A percentile compares a stretch with the other conserved stretches of the same genome.
Evolutionary conservation across 2,113 vertebrate species (phyloP).

Genomic region (Girardinichthys multiradiatus): DNA sequence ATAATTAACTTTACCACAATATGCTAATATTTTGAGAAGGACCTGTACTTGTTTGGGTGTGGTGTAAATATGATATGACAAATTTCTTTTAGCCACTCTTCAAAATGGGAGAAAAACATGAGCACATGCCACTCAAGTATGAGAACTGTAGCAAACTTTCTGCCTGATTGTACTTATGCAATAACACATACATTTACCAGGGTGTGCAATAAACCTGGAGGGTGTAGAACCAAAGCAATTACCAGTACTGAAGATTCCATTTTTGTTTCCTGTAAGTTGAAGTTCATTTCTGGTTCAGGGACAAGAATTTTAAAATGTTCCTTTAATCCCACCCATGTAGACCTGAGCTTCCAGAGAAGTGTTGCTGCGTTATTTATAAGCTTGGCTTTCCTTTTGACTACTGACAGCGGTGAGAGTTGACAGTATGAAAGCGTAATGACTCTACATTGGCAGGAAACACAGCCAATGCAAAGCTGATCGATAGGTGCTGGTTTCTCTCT

Average conservation of each 20-base stretch:
- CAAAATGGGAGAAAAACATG: neutral
- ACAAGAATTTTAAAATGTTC: neutral
- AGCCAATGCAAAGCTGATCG: conserved; percentile 56
- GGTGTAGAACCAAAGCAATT: no score
- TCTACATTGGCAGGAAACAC: conserved; percentile 37
- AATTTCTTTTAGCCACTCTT: neutral
- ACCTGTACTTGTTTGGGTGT: no score
- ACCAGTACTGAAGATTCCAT: no score
- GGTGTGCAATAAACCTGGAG: no score
- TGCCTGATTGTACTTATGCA: no score
- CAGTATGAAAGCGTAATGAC: conserved; percentile 62
- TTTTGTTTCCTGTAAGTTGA: no score
- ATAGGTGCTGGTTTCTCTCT: conserved; percentile 51
- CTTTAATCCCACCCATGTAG: conserved; percentile 37
- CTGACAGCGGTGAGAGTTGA: conserved; percentile 21
- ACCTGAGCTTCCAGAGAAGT: conserved; percentile 3
- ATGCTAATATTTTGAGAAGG: no score
- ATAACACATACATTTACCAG: no score
- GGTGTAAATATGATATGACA: no score
- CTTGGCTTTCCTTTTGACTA: conserved; percentile 66
- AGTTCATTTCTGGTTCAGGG: neutral
- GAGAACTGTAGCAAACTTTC: no score
- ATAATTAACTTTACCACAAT: no score
- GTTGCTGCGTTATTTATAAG: conserved; percentile 52
- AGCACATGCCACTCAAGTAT: no score